Percentiles rank a stretch among this genome's conserved stretches.
These are phyloP conservation scores for Marasmarcha lunaedactyla DNA, from an alignment of 2,888 invertebrate genomes.

Conservation along the genomic window DNA sequence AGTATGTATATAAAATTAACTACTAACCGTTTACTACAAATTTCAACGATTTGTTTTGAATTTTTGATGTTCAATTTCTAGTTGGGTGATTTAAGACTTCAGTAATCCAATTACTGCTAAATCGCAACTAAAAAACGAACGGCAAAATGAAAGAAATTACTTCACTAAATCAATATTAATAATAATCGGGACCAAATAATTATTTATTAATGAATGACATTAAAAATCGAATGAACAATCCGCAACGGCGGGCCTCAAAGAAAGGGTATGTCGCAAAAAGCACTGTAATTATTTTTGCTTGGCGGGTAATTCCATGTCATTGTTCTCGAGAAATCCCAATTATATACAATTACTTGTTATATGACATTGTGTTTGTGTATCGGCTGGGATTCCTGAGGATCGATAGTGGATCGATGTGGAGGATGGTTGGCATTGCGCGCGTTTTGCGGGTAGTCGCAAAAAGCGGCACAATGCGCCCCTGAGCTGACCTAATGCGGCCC, in stretches of 20 bases:
- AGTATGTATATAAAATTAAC: too few species aligned
- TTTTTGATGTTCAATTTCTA: too few species aligned
- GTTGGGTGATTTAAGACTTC: too few species aligned
- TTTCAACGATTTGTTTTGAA: too few species aligned
- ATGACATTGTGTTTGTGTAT: conserved; percentile 46
- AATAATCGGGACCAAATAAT: conserved; percentile 18
- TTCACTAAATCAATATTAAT: conserved; percentile 12
- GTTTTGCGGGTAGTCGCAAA: conserved; percentile 34
- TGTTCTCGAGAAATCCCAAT: conserved; percentile 68
- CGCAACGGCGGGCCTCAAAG: conserved; percentile 51
- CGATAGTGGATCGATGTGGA: conserved; percentile 52
- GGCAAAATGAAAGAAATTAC: too few species aligned
- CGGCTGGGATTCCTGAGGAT: conserved; percentile 37
- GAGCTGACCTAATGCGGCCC: conserved; percentile 29
- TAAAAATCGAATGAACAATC: conserved; percentile 34
- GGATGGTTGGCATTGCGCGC: conserved; percentile 42
- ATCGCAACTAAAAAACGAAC: too few species aligned
- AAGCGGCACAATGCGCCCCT: conserved; percentile 48
- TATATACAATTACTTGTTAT: conserved; percentile 68
- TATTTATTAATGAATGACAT: conserved; percentile 1
- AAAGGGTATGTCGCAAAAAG: conserved; percentile 35
- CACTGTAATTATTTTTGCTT: conserved; percentile 58
- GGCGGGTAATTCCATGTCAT: conserved; percentile 63
- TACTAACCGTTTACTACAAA: too few species aligned
- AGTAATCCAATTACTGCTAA: too few species aligned